Base-by-base conservation (phyloP, 2,888 invertebrate species). In the Dioctria linearis region DNA sequence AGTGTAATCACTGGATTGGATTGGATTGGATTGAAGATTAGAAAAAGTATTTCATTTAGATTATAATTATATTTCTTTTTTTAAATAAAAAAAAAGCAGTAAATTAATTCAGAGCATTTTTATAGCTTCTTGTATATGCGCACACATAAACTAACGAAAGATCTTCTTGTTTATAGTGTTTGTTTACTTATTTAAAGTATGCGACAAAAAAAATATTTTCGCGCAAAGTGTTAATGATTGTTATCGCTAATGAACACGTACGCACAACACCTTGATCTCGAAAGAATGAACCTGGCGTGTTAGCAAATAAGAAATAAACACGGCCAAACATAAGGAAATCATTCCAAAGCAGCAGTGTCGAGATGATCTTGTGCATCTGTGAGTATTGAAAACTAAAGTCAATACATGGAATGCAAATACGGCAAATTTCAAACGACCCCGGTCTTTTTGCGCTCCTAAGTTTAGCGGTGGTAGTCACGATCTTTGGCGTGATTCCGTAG, bases 171-270 rank as follows among this genome's bases (percentile, higher is more conserved):
- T 25, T 25, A 25, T 25, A 25, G 25, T 25, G 25, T 25, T 25
- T 25, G 5, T 46, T 46, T 46, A 8, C 8, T 46, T 46, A 46
- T 46, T 46, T 46, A 71, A 57, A 73, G 73, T 25, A 69, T 79
- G 57, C 69, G 79, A 79, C 69, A 67, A 51, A 51, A 51, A n/a
- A 42, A 25, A 73, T 73, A 25, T 25, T 25, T 54, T 73, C 37
- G n/a, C 57, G 42, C 51, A 54, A 63, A n/a, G 65, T 73, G 80
- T 65, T 80, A 80, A 80, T 80, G 80, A 80, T 80, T 49, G 11
- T 80, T 80, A 80, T 80, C 80, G 73, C 73, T 80, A 80, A 73
- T 73, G 80, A 80, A 80, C 80, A 80, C 80, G 80, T 80, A 80
- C 78, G 80, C 80, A 67, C 61, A 80, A 67, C 80, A 78, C 80